A percentile compares a stretch with the other conserved stretches of the same genome.
phyloP scores from a whole-genome alignment of 2,888 invertebrate genomes.

The Pharmacophagus antenor region DNA sequence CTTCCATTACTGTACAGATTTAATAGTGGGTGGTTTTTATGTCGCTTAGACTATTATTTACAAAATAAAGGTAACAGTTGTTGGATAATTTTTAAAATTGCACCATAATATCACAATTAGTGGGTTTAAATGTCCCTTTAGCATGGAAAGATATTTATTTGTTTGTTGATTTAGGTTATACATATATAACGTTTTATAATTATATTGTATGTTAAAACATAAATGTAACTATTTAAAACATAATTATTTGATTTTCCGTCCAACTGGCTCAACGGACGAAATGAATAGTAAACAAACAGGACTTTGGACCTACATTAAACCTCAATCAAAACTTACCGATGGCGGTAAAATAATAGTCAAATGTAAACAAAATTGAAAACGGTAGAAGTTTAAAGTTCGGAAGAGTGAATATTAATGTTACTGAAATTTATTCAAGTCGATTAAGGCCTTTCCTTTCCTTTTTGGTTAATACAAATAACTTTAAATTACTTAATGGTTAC shows the following conservation, averaged over 20 bases:
- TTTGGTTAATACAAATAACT: slow-evolving; percentile 19
- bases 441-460: slow-evolving; percentile 17
- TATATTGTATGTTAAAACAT: too few relatives aligned
- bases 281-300: slow-evolving; percentile 18
- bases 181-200: too few relatives aligned
- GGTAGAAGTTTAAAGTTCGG: slow-evolving; percentile 50
- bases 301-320: slow-evolving; percentile 14
- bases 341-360: slow-evolving; percentile 58
- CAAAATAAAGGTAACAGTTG: too few relatives aligned
- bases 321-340: slow-evolving; percentile 33
- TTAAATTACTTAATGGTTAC: slow-evolving; percentile 16
- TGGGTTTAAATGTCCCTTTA: too few relatives aligned
- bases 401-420: slow-evolving; percentile 62
- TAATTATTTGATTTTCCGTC: background rate
- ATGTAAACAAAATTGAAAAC: slow-evolving; percentile 41
- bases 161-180: too few relatives aligned
- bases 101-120: too few relatives aligned
- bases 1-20: background rate
- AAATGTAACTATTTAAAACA: too few relatives aligned
- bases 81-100: too few relatives aligned
- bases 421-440: slow-evolving; percentile 47
- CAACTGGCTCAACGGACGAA: background rate
- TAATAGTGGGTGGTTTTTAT: too few relatives aligned
- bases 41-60: too few relatives aligned
- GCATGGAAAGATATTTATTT: too few relatives aligned